Percentiles rank a stretch among this genome's conserved stretches.
phyloP scores from a whole-genome alignment of 2,888 invertebrate species.

The Machimus atricapillus region DNA sequence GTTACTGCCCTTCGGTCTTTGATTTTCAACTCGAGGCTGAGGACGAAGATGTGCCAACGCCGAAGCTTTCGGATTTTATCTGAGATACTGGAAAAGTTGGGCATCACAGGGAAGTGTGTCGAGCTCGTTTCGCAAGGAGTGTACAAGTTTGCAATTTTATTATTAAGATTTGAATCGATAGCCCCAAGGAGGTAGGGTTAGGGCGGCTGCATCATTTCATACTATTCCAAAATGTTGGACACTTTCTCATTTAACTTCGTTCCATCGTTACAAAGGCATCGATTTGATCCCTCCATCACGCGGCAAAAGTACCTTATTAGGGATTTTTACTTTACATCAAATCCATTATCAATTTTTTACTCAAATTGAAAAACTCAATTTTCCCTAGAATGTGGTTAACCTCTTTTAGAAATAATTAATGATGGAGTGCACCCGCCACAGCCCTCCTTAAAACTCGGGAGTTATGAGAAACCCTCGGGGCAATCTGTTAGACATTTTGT shows the following conservation, averaged over 20 bases:
- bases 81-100: neutral
- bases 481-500: neutral
- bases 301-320: neutral
- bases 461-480: neutral
- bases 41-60: neutral
- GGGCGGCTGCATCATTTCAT: neutral
- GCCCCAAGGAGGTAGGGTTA: neutral
- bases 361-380: neutral
- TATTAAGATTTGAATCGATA: slow-evolving; percentile 22
- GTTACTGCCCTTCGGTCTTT: slow-evolving; percentile 14
- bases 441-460: neutral
- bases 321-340: neutral
- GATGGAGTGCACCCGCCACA: neutral
- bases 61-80: slow-evolving; percentile 3
- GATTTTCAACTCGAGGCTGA: neutral
- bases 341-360: neutral
- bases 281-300: neutral
- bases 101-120: neutral
- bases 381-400: neutral
- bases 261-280: neutral
- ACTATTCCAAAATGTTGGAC: neutral
- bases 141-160: neutral
- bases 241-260: neutral
- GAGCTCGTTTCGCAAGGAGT: neutral
- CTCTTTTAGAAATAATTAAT: neutral